These are phyloP conservation scores for Pantala flavescens DNA, from an alignment of 1,140 invertebrate species.

Conservation along the genomic window DNA sequence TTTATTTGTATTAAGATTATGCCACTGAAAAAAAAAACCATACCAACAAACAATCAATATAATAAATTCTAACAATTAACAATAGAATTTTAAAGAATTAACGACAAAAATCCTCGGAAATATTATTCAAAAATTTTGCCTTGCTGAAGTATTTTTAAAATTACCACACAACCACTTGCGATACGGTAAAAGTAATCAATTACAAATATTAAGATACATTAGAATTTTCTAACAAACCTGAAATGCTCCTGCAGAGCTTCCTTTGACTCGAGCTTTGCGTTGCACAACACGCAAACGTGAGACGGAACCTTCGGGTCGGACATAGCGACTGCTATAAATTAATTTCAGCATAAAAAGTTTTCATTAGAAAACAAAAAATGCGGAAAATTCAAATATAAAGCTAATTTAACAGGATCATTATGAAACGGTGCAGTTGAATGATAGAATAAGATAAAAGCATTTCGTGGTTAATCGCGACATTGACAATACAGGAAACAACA, in stretches of 20 bases:
- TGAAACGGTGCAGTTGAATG: background rate
- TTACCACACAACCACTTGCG: too few species aligned
- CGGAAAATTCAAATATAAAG: constrained; percentile 12
- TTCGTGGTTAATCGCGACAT: constrained; percentile 19
- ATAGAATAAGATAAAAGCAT: constrained; percentile 18
- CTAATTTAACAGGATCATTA: constrained; percentile 22
- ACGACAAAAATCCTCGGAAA: too few species aligned
- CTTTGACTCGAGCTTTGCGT: constrained; percentile 36
- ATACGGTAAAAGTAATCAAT: too few species aligned
- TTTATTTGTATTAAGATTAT: too few species aligned
- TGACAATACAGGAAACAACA: background rate
- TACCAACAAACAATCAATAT: too few species aligned
- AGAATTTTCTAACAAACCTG: constrained; percentile 29
- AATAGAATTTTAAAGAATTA: too few species aligned
- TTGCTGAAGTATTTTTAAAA: too few species aligned
- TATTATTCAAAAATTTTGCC: too few species aligned
- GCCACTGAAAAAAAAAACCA: too few species aligned
- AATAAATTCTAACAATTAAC: too few species aligned
- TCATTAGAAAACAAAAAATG: background rate
- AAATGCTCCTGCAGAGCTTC: constrained; percentile 41
- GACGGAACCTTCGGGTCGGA: constrained; percentile 28
- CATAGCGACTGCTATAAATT: constrained; percentile 11
- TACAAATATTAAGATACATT: too few species aligned
- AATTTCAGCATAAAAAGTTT: constrained; percentile 12
- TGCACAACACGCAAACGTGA: constrained; percentile 38